Evolutionary conservation across 2,797 vertebrate genomes (phyloP).

Genomic region (Sebastes minor): DNA sequence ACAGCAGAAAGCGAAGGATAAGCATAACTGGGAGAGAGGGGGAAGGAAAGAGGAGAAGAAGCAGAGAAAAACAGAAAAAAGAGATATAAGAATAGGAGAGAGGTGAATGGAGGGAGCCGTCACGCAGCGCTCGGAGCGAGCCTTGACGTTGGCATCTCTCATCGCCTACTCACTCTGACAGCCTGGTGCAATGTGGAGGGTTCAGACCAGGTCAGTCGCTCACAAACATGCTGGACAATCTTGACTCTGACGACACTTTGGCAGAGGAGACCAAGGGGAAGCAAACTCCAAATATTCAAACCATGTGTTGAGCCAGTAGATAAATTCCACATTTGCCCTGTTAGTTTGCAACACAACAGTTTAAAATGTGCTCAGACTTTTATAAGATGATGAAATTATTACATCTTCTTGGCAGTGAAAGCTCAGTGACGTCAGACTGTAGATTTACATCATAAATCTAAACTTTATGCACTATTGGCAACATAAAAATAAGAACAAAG

Average conservation of each 20-base stretch:
- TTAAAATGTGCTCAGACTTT: neutral
- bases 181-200: conserved; percentile 26
- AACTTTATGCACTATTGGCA: neutral
- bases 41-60: neutral
- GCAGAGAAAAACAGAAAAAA: neutral
- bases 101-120: conserved; percentile 19
- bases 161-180: conserved; percentile 48
- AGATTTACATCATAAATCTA: neutral
- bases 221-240: conserved; percentile 25
- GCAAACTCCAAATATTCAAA: conserved; percentile 28
- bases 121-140: conserved; percentile 13
- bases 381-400: conserved; percentile 28
- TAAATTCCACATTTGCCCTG: conserved; percentile 1
- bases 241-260: conserved; percentile 26
- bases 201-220: conserved; percentile 51
- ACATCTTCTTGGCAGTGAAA: neutral
- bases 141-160: conserved; percentile 48
- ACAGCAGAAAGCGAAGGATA: conserved; percentile 1
- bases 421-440: neutral
- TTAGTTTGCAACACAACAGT: neutral
- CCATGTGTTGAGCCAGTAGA: conserved; percentile 20
- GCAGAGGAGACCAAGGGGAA: conserved; percentile 1
- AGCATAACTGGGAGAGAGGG: neutral
- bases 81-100: conserved; percentile 6
- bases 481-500: neutral